These are phyloP conservation scores for Laodelphax striatellus DNA, from an alignment of 1,140 invertebrate species.

Conservation along the genomic window DNA sequence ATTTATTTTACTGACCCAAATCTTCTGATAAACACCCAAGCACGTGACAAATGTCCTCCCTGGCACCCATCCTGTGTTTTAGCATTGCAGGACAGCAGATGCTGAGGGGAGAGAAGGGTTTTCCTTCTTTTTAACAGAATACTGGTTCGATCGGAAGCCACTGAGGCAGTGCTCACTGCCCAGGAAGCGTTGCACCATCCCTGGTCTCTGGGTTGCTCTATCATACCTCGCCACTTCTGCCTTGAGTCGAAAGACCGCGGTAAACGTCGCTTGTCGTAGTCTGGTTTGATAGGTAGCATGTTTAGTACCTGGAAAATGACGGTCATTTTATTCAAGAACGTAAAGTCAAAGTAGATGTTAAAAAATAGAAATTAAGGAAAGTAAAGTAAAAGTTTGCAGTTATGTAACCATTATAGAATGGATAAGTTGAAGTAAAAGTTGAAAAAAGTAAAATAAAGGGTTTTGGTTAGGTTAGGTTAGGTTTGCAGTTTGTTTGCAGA, in stretches of 20 bases:
- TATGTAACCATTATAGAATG: too few species aligned
- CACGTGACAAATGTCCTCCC: conserved; percentile 78
- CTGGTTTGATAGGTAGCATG: conserved; percentile 54
- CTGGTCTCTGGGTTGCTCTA: conserved; percentile 73
- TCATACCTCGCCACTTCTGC: conserved; percentile 54
- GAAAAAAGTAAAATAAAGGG: too few species aligned
- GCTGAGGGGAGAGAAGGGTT: conserved; percentile 64
- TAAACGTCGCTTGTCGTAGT: conserved; percentile 43
- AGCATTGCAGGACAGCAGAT: conserved; percentile 73
- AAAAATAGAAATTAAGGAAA: too few species aligned
- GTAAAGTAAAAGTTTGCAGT: too few species aligned
- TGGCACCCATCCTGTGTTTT: conserved; percentile 65
- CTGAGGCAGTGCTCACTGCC: conserved; percentile 74
- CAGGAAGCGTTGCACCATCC: conserved; percentile 82
- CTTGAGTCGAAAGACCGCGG: conserved; percentile 63
- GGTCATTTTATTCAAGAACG: too few species aligned
- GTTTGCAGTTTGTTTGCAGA: too few species aligned
- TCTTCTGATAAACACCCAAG: conserved; percentile 78
- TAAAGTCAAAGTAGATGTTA: too few species aligned
- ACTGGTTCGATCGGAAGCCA: conserved; percentile 66
- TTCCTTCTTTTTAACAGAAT: conserved; percentile 72
- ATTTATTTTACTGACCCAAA: conserved; percentile 64
- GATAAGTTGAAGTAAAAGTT: too few species aligned
- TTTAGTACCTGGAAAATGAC: conserved; percentile 39
- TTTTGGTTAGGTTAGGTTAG: too few species aligned